phyloP scores from a whole-genome alignment of 1,140 invertebrate genomes.

The Bombus affinis region DNA sequence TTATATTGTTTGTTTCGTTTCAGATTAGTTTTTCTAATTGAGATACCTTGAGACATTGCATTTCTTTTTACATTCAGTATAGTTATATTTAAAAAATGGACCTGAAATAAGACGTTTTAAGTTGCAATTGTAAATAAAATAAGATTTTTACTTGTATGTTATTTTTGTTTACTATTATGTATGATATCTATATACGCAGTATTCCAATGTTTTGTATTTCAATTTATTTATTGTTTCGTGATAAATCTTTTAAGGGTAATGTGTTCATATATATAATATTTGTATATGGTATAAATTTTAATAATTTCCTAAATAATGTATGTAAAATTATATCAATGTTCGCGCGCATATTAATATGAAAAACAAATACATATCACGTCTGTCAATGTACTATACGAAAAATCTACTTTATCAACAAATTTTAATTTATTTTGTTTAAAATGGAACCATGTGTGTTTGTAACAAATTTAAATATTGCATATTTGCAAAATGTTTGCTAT shows the following conservation, averaged over 20 bases:
- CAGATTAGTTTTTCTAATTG: background rate
- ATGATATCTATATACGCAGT: constrained; percentile 6
- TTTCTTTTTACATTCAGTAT: background rate
- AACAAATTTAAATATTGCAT: constrained; percentile 17
- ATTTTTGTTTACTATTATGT: constrained; percentile 5
- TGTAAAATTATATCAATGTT: constrained; percentile 18
- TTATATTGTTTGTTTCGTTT: background rate
- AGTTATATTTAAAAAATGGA: constrained; percentile 2
- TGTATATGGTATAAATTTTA: background rate
- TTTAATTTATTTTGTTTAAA: constrained; percentile 3
- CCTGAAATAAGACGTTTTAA: constrained; percentile 1
- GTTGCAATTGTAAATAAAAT: background rate
- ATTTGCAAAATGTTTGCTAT: constrained; percentile 31
- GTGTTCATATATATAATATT: constrained; percentile 7
- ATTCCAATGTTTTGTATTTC: constrained; percentile 30
- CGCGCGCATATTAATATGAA: background rate
- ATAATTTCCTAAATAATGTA: background rate
- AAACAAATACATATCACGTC: background rate
- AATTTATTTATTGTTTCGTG: constrained; percentile 1
- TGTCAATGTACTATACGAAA: background rate
- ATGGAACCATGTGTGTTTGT: background rate
- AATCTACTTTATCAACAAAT: constrained; percentile 1
- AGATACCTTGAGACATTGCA: too few relatives aligned
- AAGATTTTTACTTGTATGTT: background rate
- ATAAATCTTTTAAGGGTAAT: background rate